A percentile compares a stretch with the other conserved stretches of the same genome.
Evolutionary conservation across 2,888 invertebrate genomes (phyloP).

Genomic region (Ornithoptera alexandrae): DNA sequence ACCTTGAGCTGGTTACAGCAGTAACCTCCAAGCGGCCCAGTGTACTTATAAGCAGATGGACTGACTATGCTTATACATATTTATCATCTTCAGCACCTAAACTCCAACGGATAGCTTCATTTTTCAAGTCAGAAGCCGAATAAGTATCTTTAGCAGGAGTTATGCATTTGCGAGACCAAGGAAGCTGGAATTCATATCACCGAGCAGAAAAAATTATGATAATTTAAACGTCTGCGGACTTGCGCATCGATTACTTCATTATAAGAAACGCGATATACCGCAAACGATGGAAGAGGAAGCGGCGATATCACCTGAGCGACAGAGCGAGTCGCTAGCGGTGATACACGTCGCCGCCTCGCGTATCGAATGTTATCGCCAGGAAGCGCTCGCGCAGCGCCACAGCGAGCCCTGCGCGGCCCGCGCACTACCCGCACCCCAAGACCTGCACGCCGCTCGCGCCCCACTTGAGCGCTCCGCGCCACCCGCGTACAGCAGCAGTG

Average conservation of each 20-base stretch:
- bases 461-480: too few species aligned
- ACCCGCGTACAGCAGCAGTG: constrained; percentile 1
- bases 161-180: too few species aligned
- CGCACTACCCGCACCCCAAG: too few species aligned
- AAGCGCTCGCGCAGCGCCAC: not conserved
- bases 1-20: not conserved
- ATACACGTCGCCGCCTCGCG: not conserved
- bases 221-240: constrained; percentile 28
- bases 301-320: not conserved
- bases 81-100: too few species aligned
- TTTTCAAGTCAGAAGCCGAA: too few species aligned
- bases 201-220: too few species aligned
- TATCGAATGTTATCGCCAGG: not conserved
- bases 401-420: not conserved
- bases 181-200: too few species aligned
- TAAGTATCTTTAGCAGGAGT: too few species aligned
- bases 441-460: too few species aligned
- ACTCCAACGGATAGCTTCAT: too few species aligned
- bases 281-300: not conserved
- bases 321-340: not conserved
- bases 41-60: not conserved
- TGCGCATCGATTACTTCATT: constrained; percentile 30
- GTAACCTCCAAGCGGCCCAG: not conserved
- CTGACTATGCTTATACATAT: too few species aligned
- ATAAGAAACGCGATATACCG: constrained; percentile 17